Percentiles rank a stretch among this genome's conserved stretches.
These are phyloP conservation scores for Columba livia DNA, from an alignment of 2,113 vertebrate genomes.

Conservation along the genomic window DNA sequence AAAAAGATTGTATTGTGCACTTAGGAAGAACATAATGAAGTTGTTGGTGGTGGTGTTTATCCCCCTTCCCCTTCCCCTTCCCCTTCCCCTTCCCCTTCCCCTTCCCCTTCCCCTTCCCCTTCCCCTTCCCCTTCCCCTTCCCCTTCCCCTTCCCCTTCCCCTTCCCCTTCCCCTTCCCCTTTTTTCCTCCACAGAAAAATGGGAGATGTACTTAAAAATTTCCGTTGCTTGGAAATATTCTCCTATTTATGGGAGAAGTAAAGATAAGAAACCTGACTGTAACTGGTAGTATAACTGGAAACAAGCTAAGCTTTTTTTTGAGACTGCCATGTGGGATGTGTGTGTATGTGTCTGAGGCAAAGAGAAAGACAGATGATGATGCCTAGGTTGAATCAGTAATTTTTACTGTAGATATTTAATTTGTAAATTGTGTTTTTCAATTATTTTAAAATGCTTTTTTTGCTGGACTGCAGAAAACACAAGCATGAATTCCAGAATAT, in stretches of 20 bases:
- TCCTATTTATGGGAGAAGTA: not conserved
- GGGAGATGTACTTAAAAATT: not conserved
- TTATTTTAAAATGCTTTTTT: not conserved
- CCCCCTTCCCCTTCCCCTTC: too few species aligned
- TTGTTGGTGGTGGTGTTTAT: rapidly evolving
- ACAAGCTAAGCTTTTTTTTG: not conserved
- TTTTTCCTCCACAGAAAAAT: not conserved
- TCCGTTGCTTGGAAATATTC: not conserved
- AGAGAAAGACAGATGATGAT: not conserved
- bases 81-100: too few species aligned
- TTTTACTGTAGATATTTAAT: not conserved
- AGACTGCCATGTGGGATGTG: not conserved
- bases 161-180: too few species aligned
- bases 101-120: too few species aligned
- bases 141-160: too few species aligned
- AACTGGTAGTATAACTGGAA: not conserved
- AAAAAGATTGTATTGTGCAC: not conserved
- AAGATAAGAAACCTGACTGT: not conserved
- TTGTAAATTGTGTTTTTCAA: not conserved
- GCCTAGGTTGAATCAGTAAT: not conserved
- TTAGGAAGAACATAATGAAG: not conserved
- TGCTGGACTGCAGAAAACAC: not conserved
- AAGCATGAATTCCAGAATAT: not conserved
- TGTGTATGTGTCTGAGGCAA: not conserved
- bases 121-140: too few species aligned